Base-by-base conservation (phyloP, 2,888 invertebrate species). In the Spicauda simplicius region DNA sequence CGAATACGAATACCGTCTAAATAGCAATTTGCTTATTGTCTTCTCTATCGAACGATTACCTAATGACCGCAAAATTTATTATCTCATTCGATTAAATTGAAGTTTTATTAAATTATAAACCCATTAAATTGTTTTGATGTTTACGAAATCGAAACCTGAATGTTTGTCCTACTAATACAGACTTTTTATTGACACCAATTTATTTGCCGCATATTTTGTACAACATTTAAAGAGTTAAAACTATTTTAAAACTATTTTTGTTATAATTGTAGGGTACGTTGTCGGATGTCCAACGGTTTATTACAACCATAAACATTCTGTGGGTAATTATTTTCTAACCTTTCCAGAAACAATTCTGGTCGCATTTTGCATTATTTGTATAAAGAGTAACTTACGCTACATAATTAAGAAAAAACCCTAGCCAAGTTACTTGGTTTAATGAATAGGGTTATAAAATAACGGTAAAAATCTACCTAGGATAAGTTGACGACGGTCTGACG, bases 31-130 rank as follows among this genome's bases (percentile, higher is more conserved):
- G 7, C 33, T 19, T 16, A 62, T 41, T 30, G 57, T 54, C 48
- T 53, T 25, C 25, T 25, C 25, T 25, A 18, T 53, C 57, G 37
- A 57, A 64, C 57, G n/a, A 16, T n/a, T 57, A 57, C 33, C 33
- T n/a, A 37, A 64, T 57, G 37, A 50, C 56, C 57, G 52, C 52
- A 57, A 57, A 64, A 52, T 61, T 53, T 54, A 48, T 56, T 41
- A 50, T 33, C 53, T 30, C 52, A 53, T 19, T 53, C 52, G n/a
- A 53, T 53, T 53, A 53, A 53, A 53, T 19, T 20, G 52, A 25
- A 25, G 25, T 16, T 53, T 53, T 53, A 53, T 53, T 20, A 55
- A 55, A 55, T 30, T 55, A 55, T 55, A 55, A 25, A 55, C 3
- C 16, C 55, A 55, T 33, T 55, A 30, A 55, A 55, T 8, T 55